phyloP scores from a whole-genome alignment of 2,888 invertebrate genomes.

The Cephalotes varians region DNA sequence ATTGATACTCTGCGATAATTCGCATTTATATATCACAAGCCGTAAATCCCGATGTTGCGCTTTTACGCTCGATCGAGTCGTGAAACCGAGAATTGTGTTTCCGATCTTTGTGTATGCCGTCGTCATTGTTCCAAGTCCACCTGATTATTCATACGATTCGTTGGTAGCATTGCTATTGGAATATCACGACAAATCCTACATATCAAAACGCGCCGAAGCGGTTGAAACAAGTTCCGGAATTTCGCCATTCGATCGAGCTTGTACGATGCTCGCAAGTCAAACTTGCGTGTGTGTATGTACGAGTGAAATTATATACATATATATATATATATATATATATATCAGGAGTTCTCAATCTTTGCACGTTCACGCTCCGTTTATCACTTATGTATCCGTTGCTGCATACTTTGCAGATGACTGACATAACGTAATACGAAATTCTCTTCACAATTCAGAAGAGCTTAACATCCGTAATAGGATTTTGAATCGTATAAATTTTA shows the following conservation, averaged over 20 bases:
- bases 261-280: slow-evolving; percentile 3
- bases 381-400: neutral
- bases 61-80: neutral
- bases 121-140: slow-evolving; percentile 41
- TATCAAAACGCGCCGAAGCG: slow-evolving; percentile 21
- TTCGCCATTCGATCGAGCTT: slow-evolving; percentile 31
- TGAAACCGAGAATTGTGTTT: slow-evolving; percentile 29
- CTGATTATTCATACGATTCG: slow-evolving; percentile 43
- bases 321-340: neutral
- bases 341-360: slow-evolving; percentile 27
- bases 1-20: neutral
- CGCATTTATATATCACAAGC: slow-evolving; percentile 3
- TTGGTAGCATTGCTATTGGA: slow-evolving; percentile 24
- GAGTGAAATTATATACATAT: neutral
- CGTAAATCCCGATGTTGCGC: neutral
- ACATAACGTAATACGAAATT: neutral
- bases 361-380: neutral
- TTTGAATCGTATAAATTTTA: neutral
- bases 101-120: slow-evolving; percentile 16
- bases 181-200: slow-evolving; percentile 40
- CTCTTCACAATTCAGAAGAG: neutral
- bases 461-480: neutral
- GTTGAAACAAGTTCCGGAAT: slow-evolving; percentile 23
- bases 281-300: neutral
- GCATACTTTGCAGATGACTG: neutral